Percentiles rank a stretch among this genome's conserved stretches.
Conservation (phyloP, 2,888 invertebrate species). For the Drosophila niveifrons region DNA sequence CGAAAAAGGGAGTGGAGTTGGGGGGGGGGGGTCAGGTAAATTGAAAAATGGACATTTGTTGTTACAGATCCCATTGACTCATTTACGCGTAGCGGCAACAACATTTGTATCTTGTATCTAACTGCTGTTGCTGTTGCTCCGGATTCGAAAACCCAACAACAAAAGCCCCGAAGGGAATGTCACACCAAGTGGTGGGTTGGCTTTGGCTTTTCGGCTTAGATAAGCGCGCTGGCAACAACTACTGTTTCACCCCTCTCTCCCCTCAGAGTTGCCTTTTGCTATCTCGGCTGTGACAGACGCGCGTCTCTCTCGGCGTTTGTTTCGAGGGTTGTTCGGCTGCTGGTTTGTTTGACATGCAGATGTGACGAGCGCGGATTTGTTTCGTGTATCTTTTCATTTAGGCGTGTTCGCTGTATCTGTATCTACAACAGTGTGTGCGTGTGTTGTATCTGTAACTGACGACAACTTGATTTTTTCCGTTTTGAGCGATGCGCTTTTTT, state of each 20-base stretch:
- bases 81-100: slow-evolving; percentile 40
- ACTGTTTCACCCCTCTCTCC: slow-evolving; percentile 1
- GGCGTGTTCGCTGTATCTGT: slow-evolving; percentile 18
- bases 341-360: slow-evolving; percentile 80
- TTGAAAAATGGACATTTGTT: slow-evolving; percentile 78
- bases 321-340: slow-evolving; percentile 68
- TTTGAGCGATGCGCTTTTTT: slow-evolving; percentile 67
- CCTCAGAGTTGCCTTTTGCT: slow-evolving; percentile 34
- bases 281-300: slow-evolving; percentile 69
- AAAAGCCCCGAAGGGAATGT: slow-evolving; percentile 15
- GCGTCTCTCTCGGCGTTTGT: slow-evolving; percentile 21
- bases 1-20: background rate
- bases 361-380: slow-evolving; percentile 79
- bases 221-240: slow-evolving; percentile 59
- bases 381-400: slow-evolving; percentile 59
- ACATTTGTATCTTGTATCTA: slow-evolving; percentile 15
- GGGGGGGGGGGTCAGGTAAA: slow-evolving; percentile 51
- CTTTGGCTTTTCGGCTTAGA: slow-evolving; percentile 76
- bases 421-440: background rate
- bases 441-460: slow-evolving; percentile 14
- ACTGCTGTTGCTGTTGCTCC: background rate
- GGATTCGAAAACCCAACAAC: background rate
- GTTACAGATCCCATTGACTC: slow-evolving; percentile 69
- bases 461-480: slow-evolving; percentile 70
- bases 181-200: slow-evolving; percentile 58